These are phyloP conservation scores for Plutella xylostella DNA, from an alignment of 2,888 invertebrate species.

Conservation along the genomic window DNA sequence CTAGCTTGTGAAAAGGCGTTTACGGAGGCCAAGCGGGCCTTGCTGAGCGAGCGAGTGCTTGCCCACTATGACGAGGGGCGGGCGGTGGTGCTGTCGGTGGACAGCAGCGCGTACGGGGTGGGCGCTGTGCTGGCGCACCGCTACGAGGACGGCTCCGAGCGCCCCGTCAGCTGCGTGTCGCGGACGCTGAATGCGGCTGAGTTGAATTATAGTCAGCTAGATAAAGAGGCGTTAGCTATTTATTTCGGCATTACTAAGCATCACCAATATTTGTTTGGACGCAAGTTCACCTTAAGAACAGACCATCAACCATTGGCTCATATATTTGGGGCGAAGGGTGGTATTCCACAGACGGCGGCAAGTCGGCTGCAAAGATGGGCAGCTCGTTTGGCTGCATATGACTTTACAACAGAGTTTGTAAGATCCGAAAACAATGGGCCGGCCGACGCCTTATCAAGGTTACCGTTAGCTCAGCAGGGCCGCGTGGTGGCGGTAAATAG, in stretches of 20 bases:
- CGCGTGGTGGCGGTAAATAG: neutral
- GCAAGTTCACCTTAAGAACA: neutral
- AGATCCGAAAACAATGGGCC: neutral
- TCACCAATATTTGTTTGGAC: slow-evolving; percentile 2
- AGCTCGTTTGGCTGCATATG: neutral
- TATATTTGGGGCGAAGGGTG: slow-evolving; percentile 1
- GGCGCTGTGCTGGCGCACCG: slow-evolving; percentile 19
- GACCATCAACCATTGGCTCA: neutral
- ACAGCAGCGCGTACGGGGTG: slow-evolving; percentile 11
- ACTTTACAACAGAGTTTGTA: neutral
- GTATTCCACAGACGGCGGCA: slow-evolving; percentile 3
- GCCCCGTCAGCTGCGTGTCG: neutral
- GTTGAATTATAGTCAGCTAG: neutral
- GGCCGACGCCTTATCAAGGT: neutral
- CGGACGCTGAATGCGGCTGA: neutral
- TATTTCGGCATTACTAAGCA: slow-evolving; percentile 8
- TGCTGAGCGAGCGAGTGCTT: neutral
- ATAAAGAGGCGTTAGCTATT: slow-evolving; percentile 19
- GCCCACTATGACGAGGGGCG: neutral
- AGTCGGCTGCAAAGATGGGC: neutral
- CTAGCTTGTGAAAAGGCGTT: neutral
- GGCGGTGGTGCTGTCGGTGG: neutral
- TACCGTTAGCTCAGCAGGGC: neutral
- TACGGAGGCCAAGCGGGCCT: neutral
- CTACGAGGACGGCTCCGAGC: neutral